Conservation (phyloP, 2,797 vertebrate species). For the Falco columbarius region DNA sequence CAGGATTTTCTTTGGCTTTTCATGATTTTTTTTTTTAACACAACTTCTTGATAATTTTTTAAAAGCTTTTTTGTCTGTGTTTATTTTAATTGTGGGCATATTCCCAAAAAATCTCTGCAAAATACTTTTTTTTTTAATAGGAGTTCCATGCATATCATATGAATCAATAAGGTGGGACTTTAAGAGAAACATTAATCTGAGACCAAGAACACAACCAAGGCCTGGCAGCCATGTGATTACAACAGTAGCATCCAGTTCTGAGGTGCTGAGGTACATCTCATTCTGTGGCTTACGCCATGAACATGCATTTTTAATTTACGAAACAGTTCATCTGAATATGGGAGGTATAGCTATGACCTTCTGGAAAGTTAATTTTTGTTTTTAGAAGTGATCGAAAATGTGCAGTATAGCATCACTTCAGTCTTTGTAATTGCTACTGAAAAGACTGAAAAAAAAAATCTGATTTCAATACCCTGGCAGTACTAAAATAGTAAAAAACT, state of each 20-base stretch:
- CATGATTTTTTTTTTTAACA: background rate
- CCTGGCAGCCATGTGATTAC: background rate
- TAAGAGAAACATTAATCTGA: background rate
- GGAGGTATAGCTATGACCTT: background rate
- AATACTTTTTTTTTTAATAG: background rate
- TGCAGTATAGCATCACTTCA: background rate
- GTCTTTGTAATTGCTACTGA: background rate
- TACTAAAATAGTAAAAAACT: background rate
- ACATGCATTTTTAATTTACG: background rate
- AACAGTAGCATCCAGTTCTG: background rate
- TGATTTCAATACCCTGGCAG: background rate
- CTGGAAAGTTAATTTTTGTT: background rate
- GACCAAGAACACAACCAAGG: background rate
- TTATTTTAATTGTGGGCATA: background rate
- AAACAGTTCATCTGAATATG: background rate
- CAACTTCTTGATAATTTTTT: background rate
- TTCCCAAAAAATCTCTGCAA: background rate
- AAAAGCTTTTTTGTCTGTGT: background rate
- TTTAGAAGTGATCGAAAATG: background rate
- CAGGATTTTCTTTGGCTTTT: background rate
- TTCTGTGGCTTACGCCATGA: accelerated
- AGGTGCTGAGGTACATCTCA: background rate
- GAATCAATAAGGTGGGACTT: background rate
- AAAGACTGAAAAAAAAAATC: background rate
- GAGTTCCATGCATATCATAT: background rate